Evolutionary conservation across 2,888 invertebrate species (phyloP), one percentile per base, ranked within the genome.

Genomic region (Drosophila diplacantha): DNA sequence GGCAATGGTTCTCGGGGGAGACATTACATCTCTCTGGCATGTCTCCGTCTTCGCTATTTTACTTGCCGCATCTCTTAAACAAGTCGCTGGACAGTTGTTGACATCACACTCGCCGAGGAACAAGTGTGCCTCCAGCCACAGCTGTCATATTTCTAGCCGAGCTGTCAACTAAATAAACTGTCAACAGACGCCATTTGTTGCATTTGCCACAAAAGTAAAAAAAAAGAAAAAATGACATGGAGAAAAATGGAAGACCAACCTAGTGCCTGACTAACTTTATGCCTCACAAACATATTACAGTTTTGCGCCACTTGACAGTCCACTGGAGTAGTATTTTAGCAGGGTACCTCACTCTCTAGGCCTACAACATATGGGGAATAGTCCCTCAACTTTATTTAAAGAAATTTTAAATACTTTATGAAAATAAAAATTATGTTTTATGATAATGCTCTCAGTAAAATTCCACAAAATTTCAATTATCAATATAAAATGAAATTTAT

Each of bases 161-260:
- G 61, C 73, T 73, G 73, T 73, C 75, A 75, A 60, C 75, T 58
- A 63, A 63, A 59, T 58, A 63, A 63, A 60, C 66, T 82, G 80
- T 82, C 83, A 82, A 53, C 65, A 37, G 39, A 43, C 69, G 54
- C 65, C 64, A 62, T 62, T 62, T 62, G 61, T 62, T 62, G 63
- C 61, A 37, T 29, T 44, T 26, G 44, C 38, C 58, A 38, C 63
- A 29, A 37, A 20, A 39, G 3, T 3, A 38, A 38, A 38, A 20
- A 38, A 20, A 38, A 14, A 1, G 14, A 55, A 35, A 16, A 35
- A 14, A 24, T n/a, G 29, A 14, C 24, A 46, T n/a, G 22, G 35
- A 22, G 22, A 24, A 24, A 57, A 37, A 31, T 6, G 22, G 56
- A 35, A 58, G 44, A 50, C 2, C 68, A 49, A 67, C 68, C 54